Percentiles rank a stretch among this genome's conserved stretches.
phyloP scores from a whole-genome alignment of 92 coral and sea anemone species.

The Umimayanthus kanabou region DNA sequence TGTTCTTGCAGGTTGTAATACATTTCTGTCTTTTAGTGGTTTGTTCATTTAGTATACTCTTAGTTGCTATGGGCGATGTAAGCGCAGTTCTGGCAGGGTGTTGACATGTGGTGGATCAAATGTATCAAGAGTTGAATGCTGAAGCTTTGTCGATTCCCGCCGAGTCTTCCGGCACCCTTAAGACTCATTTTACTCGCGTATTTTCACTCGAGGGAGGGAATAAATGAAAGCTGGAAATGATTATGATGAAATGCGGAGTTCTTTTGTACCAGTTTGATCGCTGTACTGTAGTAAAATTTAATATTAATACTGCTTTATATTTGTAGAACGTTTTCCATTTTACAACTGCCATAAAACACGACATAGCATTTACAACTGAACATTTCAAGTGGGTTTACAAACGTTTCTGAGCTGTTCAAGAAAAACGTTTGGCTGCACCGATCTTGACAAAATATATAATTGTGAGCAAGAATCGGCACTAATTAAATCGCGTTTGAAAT shows the following conservation, averaged over 20 bases:
- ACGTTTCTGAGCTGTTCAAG: not conserved
- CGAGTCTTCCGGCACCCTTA: not conserved
- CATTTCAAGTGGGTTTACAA: not conserved
- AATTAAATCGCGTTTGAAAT: constrained; percentile 2
- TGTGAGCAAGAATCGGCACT: not conserved
- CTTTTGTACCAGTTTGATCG: no score
- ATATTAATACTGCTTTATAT: no score
- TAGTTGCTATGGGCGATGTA: not conserved
- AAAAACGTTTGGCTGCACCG: not conserved
- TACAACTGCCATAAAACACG: not conserved
- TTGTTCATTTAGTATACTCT: not conserved
- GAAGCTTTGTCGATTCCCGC: not conserved
- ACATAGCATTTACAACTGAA: no score
- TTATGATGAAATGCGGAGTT: not conserved
- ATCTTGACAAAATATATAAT: not conserved
- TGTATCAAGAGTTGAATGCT: not conserved
- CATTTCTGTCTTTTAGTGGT: not conserved
- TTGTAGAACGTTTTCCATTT: not conserved
- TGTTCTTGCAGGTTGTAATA: not conserved
- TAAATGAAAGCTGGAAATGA: no score
- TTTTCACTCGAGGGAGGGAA: not conserved
- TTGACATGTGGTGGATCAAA: not conserved
- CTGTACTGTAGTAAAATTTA: not conserved
- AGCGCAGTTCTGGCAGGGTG: not conserved
- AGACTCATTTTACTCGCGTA: not conserved